Conservation (phyloP, 2,797 vertebrate species). For the Pangasius larnaudii region DNA sequence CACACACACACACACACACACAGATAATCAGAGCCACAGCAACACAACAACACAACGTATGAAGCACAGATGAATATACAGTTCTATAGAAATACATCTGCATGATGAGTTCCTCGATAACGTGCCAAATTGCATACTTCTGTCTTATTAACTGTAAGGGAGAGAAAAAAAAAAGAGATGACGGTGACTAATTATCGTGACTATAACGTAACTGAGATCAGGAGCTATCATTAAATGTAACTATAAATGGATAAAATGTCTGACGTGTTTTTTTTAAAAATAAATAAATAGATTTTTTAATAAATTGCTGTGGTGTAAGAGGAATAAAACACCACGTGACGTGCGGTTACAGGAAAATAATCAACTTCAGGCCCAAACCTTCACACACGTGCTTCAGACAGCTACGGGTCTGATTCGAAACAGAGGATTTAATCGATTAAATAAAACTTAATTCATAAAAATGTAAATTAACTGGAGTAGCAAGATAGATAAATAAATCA, state of each 20-base stretch:
- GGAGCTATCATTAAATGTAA: background rate
- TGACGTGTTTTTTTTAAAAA: background rate
- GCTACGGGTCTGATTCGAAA: background rate
- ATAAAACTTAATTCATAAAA: background rate
- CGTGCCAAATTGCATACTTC: background rate
- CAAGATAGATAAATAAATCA: background rate
- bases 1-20: conserved; percentile 2
- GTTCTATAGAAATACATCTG: background rate
- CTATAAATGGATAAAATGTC: background rate
- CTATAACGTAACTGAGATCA: background rate
- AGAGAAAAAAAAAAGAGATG: background rate
- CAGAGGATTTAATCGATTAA: background rate
- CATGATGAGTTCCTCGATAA: background rate
- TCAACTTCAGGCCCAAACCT: too few species aligned
- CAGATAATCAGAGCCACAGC: conserved; percentile 22
- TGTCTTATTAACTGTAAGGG: background rate
- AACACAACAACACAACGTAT: conserved; percentile 26
- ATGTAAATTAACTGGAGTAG: background rate
- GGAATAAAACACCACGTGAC: background rate
- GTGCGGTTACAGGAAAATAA: background rate
- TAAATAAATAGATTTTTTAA: background rate
- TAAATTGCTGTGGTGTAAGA: background rate
- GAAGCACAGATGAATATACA: background rate
- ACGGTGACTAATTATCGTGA: too few species aligned
- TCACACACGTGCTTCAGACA: background rate